A percentile compares a stretch with the other conserved stretches of the same genome.
These are phyloP conservation scores for Xestia sexstrigata DNA, from an alignment of 2,888 invertebrate species.

Conservation along the genomic window DNA sequence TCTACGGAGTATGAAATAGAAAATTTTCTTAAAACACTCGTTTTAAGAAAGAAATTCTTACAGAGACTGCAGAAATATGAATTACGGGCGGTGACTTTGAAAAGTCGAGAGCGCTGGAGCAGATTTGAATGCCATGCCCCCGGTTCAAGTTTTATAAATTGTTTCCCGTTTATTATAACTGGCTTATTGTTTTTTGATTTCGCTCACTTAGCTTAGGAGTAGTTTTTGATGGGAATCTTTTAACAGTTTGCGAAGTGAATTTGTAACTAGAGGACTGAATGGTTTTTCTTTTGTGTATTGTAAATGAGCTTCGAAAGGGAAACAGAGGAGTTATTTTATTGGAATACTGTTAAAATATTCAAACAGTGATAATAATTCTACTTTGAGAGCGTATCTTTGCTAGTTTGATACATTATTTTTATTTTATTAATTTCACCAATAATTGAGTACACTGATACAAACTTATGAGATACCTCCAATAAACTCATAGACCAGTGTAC, in stretches of 20 bases:
- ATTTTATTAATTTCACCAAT: too few species aligned
- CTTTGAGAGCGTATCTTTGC: background rate
- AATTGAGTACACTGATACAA: too few species aligned
- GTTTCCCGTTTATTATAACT: slow-evolving; percentile 72
- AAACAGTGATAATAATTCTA: background rate
- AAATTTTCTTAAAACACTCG: slow-evolving; percentile 62
- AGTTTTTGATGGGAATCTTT: slow-evolving; percentile 62
- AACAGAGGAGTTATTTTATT: slow-evolving; percentile 5
- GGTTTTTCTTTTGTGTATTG: slow-evolving; percentile 34
- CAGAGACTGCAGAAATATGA: slow-evolving; percentile 76
- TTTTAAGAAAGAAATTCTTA: slow-evolving; percentile 66
- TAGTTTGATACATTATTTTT: too few species aligned
- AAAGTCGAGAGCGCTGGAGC: slow-evolving; percentile 74
- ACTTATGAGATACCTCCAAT: too few species aligned
- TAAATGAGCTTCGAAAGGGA: slow-evolving; percentile 24
- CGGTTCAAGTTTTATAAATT: slow-evolving; percentile 75
- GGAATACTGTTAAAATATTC: background rate
- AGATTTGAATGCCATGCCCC: slow-evolving; percentile 63
- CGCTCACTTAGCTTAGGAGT: slow-evolving; percentile 58
- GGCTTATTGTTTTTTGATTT: slow-evolving; percentile 68
- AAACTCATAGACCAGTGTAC: too few species aligned
- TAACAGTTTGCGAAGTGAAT: slow-evolving; percentile 51
- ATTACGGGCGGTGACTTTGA: slow-evolving; percentile 79
- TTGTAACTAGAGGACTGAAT: slow-evolving; percentile 33
- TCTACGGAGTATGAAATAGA: slow-evolving; percentile 58